Evolutionary conservation across 1,140 invertebrate species (phyloP).

Genomic region (Eciton burchellii): DNA sequence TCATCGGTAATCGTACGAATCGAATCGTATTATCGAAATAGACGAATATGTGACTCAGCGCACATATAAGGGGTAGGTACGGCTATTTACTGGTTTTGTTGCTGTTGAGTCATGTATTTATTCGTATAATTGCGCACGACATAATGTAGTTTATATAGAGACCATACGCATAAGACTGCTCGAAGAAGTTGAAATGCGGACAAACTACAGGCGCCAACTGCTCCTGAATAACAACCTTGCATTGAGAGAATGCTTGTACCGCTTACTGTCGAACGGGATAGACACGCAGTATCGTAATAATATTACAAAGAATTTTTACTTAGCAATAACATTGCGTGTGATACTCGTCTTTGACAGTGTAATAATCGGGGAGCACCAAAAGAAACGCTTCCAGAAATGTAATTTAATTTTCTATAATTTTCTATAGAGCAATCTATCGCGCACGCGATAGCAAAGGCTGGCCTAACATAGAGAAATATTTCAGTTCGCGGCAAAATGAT

Average conservation of each 20-base stretch:
- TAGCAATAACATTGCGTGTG: conserved; percentile 71
- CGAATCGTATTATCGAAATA: conserved; percentile 71
- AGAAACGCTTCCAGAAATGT: conserved; percentile 24
- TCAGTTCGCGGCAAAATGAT: conserved; percentile 29
- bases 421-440: conserved; percentile 26
- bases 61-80: neutral
- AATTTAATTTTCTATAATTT: conserved; percentile 6
- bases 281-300: conserved; percentile 59
- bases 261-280: conserved; percentile 54
- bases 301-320: conserved; percentile 67
- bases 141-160: conserved; percentile 53
- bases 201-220: conserved; percentile 31
- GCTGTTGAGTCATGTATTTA: conserved; percentile 63
- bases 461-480: conserved; percentile 16
- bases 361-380: conserved; percentile 24
- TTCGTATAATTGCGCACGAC: conserved; percentile 53
- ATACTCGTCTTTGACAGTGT: conserved; percentile 57
- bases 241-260: conserved; percentile 19
- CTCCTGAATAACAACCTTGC: conserved; percentile 17
- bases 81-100: conserved; percentile 34
- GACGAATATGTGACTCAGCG: conserved; percentile 68
- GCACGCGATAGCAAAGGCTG: conserved; percentile 13
- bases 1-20: conserved; percentile 57
- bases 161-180: conserved; percentile 50
- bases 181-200: conserved; percentile 34